Evolutionary conservation across 1,140 invertebrate genomes (phyloP), one percentile per base, ranked within the genome.

Genomic region (Papilio aristodemus): DNA sequence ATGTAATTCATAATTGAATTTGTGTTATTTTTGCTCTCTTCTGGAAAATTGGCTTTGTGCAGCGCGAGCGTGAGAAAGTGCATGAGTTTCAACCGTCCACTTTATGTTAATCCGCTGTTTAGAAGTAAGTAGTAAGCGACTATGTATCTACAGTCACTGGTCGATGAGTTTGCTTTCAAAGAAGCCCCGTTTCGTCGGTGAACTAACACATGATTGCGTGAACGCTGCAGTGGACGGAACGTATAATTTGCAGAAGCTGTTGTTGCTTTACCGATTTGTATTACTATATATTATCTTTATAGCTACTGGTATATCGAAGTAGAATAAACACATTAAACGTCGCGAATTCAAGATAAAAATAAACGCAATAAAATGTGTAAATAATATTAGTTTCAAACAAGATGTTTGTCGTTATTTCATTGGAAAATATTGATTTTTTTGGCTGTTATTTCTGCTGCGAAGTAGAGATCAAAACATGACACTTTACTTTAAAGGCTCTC

Each of bases 1-100:
- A 78, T 79, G 83, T 83, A 81, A 80, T 62, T 25, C 80, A 79
- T 87, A 89, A 90, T 87, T 89, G 86, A 90, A 89, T 87, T 89
- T 81, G 80, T 87, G 81, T 86, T 87, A 83, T 85, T 88, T 84
- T 86, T 81, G 74, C 71, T 78, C 68, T 77, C 69, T 78, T 71
- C 74, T 81, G 77, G 80, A 87, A 88, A 89, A 90, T 90, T 89
- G 83, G 78, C 80, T 86, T 81, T 83, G 78, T 84, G 78, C 77
- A 82, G 75, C 76, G 69, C 64, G 77, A 80, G 71, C 85, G 87
- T 90, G 87, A 87, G 86, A 89, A 85, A 84, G 77, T 80, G 76
- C 80, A 80, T 71, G 74, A 77, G 78, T 75, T 82, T 71, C 69
- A 73, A 68, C 69, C 76, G 75, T 75, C 77, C 79, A 81, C 22